phyloP scores from a whole-genome alignment of 2,888 invertebrate genomes.

The Eristalis intricaria region DNA sequence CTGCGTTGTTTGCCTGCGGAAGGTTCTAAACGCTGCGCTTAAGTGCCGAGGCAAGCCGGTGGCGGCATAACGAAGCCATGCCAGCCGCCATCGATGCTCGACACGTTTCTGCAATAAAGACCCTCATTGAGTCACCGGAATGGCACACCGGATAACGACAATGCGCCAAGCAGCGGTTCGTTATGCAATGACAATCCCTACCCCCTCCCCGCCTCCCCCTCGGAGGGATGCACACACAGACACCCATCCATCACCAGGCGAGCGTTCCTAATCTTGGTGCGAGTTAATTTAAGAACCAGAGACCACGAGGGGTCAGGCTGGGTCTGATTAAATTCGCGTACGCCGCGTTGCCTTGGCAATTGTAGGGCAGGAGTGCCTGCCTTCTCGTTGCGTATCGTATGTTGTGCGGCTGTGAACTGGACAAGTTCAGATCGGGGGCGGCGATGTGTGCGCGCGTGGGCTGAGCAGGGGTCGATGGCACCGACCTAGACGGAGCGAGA shows the following conservation, averaged over 20 bases:
- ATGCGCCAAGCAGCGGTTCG: background rate
- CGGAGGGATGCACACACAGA: background rate
- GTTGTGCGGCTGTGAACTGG: background rate
- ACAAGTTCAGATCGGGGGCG: background rate
- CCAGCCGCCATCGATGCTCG: background rate
- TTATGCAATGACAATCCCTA: background rate
- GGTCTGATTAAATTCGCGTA: background rate
- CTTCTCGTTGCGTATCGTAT: background rate
- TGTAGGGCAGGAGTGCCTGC: background rate
- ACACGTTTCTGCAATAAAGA: background rate
- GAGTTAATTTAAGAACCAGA: slow-evolving; percentile 10
- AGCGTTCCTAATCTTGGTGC: background rate
- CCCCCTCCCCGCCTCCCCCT: background rate
- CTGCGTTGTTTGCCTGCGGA: background rate
- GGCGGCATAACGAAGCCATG: background rate
- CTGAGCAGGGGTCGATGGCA: background rate
- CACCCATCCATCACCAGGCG: too few relatives aligned
- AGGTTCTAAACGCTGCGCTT: background rate
- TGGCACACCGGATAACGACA: background rate
- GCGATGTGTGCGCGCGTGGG: background rate
- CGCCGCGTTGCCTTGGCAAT: background rate
- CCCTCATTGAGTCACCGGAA: background rate
- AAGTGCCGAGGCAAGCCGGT: background rate
- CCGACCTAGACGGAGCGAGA: background rate
- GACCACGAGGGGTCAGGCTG: slow-evolving; percentile 14